These are phyloP conservation scores for Tragelaphus oryx DNA, from an alignment of 2,797 vertebrate species.

Conservation along the genomic window DNA sequence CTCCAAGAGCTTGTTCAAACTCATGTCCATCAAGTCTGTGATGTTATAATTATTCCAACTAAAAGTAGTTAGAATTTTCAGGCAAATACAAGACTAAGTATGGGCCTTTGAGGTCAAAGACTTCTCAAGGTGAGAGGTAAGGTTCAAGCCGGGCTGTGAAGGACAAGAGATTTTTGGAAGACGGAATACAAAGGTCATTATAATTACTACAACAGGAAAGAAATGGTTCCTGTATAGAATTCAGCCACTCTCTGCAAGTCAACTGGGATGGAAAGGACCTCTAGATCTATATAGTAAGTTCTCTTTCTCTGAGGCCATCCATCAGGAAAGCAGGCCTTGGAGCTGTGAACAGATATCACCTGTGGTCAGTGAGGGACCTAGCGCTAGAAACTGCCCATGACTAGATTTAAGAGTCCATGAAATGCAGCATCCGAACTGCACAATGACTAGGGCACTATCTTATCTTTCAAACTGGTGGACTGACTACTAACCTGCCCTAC, in stretches of 20 bases:
- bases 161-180: background rate
- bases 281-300: background rate
- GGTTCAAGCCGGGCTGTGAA: background rate
- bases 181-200: background rate
- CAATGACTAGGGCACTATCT: background rate
- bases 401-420: background rate
- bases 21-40: background rate
- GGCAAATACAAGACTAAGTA: background rate
- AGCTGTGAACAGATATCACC: background rate
- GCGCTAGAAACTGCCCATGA: background rate
- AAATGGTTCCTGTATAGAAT: background rate
- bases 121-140: background rate
- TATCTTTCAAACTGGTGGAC: background rate
- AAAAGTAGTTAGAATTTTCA: background rate
- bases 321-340: background rate
- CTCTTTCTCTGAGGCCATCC: background rate
- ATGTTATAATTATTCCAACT: slow-evolving; percentile 14
- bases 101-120: background rate
- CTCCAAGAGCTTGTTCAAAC: background rate
- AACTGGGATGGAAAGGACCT: background rate
- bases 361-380: background rate
- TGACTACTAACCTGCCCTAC: background rate
- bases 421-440: background rate
- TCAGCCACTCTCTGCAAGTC: background rate
- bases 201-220: background rate